Base-by-base conservation (phyloP, 2,888 invertebrate species). In the Lycocerus yunnanus region DNA sequence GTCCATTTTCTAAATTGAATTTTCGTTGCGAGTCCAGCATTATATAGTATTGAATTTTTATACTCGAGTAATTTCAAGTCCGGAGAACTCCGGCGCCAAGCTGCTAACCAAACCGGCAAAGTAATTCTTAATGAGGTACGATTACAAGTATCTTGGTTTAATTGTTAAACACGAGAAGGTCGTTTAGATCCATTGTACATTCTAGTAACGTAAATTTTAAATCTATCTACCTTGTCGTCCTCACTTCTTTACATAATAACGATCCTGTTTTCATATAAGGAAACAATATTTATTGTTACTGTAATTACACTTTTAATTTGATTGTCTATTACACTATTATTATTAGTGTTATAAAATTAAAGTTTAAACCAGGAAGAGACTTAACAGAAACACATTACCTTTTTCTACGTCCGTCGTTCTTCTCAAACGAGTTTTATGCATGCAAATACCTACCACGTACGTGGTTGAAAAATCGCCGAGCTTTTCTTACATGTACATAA, bases 41-140 rank as follows among this genome's bases (percentile, higher is more conserved):
- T n/a, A 43, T n/a, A 6, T 43, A n/a, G 74, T 61, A 72, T 69
- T 75, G 72, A 72, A 72, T 61, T 75, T 75, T 75, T 75, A 72
- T 75, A 72, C 75, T 75, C 63, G 75, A 75, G 58, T 69, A 69
- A 68, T 75, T 74, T 72, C 72, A 60, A 69, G 75, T 75, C 72
- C 75, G 75, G 75, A 72, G 75, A 66, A 69, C 72, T 75, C 69
- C 75, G 75, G 75, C 75, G 75, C 75, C 75, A 75, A 58, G 67
- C 58, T 14, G 59, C 72, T 66, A 72, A 63, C 59, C 72, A 75
- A 75, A 75, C 72, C 72, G 67, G 75, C 70, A 71, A 73, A 75
- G 75, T 71, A 73, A 75, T 73, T 73, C 70, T 63, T 72, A 75
- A 75, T 73, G 71, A 73, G 72, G 69, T 72, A 69, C 75, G 69